Conservation (phyloP, 1,140 invertebrate genomes). For the Plectus sambesii region DNA sequence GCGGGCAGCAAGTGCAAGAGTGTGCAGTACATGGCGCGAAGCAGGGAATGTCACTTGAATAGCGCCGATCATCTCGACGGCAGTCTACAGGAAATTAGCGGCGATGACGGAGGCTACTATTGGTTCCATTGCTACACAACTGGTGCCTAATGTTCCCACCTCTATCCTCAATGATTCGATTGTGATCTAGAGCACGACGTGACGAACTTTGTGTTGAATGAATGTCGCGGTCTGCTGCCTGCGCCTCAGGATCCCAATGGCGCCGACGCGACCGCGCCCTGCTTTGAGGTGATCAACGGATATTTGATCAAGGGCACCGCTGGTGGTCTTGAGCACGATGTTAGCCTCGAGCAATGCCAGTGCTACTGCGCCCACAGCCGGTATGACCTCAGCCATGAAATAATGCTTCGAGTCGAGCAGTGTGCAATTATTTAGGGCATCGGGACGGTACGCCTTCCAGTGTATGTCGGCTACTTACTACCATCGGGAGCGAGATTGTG, state of each 20-base stretch:
- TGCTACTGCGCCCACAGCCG: slow-evolving; percentile 39
- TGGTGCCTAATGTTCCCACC: background rate
- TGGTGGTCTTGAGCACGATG: slow-evolving; percentile 39
- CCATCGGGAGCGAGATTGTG: slow-evolving; percentile 36
- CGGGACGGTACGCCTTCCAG: slow-evolving; percentile 39
- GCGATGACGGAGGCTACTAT: slow-evolving; percentile 2
- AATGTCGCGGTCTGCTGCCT: no score
- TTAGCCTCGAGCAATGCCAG: slow-evolving; percentile 36
- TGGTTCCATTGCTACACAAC: background rate
- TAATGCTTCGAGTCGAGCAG: background rate
- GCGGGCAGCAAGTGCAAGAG: slow-evolving; percentile 39
- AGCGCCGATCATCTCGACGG: slow-evolving; percentile 35
- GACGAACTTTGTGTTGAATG: no score
- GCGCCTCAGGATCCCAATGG: background rate
- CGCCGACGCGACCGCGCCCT: slow-evolving; percentile 15
- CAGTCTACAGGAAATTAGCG: slow-evolving; percentile 14
- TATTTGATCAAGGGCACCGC: slow-evolving; percentile 32
- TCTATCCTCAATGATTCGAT: slow-evolving; percentile 2
- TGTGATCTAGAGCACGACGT: no score
- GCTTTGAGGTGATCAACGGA: slow-evolving; percentile 35
- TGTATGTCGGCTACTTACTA: slow-evolving; percentile 42
- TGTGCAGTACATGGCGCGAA: slow-evolving; percentile 29
- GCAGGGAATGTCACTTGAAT: slow-evolving; percentile 31
- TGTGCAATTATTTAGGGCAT: slow-evolving; percentile 18
- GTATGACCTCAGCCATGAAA: slow-evolving; percentile 27